Conservation (phyloP, 1,140 invertebrate genomes). For the Tetramorium alpestre region DNA sequence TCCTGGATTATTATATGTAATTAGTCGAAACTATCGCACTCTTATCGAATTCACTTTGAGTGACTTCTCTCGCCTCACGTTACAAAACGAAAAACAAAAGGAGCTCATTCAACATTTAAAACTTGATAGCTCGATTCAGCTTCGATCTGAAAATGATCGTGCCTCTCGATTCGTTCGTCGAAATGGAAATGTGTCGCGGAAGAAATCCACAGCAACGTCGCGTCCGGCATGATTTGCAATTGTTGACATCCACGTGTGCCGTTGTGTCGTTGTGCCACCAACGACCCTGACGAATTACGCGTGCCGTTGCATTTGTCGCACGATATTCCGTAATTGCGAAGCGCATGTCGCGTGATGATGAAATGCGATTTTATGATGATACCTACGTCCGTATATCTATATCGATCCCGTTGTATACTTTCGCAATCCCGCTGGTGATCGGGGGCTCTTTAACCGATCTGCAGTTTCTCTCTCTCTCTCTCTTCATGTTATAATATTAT, state of each 20-base stretch:
- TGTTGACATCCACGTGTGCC: background rate
- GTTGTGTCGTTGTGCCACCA: background rate
- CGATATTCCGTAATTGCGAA: background rate
- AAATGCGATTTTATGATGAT: constrained; percentile 13
- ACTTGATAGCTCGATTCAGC: background rate
- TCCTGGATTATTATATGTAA: background rate
- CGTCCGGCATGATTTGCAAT: constrained; percentile 11
- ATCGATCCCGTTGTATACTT: background rate
- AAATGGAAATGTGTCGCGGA: background rate
- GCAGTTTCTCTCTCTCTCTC: background rate
- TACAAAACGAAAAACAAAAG: background rate
- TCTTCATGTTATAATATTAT: background rate
- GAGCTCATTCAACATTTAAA: background rate
- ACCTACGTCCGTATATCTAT: background rate
- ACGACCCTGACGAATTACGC: background rate
- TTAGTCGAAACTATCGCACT: background rate
- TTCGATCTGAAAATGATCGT: background rate
- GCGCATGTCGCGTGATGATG: background rate
- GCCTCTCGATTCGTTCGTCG: background rate
- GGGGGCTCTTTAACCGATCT: background rate
- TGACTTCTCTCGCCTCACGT: background rate
- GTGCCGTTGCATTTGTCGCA: background rate
- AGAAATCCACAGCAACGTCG: background rate
- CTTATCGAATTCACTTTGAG: background rate
- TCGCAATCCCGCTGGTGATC: background rate